phyloP scores from a whole-genome alignment of 2,113 vertebrate genomes.

The Peromyscus maniculatus region DNA sequence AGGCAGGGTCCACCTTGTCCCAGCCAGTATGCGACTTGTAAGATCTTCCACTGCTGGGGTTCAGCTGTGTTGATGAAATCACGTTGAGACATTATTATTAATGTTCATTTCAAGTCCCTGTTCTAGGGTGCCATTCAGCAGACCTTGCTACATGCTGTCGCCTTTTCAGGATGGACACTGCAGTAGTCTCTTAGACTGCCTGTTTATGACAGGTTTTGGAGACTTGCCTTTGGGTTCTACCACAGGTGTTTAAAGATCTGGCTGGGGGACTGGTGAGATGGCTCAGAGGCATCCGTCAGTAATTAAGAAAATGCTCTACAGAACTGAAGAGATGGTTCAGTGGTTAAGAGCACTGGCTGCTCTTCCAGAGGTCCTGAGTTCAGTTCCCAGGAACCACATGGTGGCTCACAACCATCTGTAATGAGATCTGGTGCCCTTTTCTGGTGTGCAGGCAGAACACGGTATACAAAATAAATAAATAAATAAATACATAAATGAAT shows the following conservation, averaged over 20 bases:
- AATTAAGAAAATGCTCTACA: too few species aligned
- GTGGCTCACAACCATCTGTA: too few species aligned
- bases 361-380: too few species aligned
- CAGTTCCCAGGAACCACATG: too few species aligned
- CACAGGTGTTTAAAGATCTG: not conserved
- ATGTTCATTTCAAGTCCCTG: not conserved
- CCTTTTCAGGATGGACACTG: not conserved
- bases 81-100: not conserved
- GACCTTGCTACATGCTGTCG: not conserved
- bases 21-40: not conserved
- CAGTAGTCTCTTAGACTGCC: not conserved
- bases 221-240: not conserved
- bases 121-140: not conserved
- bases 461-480: too few species aligned
- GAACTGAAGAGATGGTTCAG: too few species aligned
- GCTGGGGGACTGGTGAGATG: not conserved
- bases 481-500: too few species aligned
- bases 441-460: too few species aligned
- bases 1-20: not conserved
- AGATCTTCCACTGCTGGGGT: not conserved
- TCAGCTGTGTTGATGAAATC: not conserved
- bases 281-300: too few species aligned
- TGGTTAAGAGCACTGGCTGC: too few species aligned
- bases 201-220: not conserved
- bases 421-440: too few species aligned